phyloP scores from a whole-genome alignment of 2,888 invertebrate genomes.

The Plebejus anna region DNA sequence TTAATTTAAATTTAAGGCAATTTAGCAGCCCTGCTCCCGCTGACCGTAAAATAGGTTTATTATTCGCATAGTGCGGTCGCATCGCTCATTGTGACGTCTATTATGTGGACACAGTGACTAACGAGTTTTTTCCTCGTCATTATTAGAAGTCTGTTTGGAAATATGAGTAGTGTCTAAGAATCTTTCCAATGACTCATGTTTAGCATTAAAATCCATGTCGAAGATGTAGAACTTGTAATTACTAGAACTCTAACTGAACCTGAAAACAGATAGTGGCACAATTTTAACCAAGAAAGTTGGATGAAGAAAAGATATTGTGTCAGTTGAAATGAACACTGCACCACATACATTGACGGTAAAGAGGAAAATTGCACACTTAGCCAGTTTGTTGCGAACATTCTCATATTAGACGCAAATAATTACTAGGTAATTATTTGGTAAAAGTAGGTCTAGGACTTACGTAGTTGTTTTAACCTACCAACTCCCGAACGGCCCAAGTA shows the following conservation, averaged over 20 bases:
- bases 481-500: no score
- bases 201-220: background rate
- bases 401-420: no score
- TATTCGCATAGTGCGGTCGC: constrained; percentile 53
- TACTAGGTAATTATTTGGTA: no score
- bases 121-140: constrained; percentile 33
- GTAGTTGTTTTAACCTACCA: no score
- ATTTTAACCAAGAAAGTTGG: no score
- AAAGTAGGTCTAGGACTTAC: no score
- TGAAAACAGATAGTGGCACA: background rate
- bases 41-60: constrained; percentile 73
- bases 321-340: no score
- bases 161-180: constrained; percentile 11
- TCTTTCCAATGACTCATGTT: background rate
- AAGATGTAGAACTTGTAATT: constrained; percentile 26
- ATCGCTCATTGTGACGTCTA: constrained; percentile 56
- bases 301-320: no score
- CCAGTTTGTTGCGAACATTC: no score
- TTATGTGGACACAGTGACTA: constrained; percentile 42
- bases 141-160: constrained; percentile 14
- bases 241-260: background rate
- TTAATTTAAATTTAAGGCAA: constrained; percentile 80
- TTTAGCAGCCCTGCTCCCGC: constrained; percentile 65
- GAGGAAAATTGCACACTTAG: no score
- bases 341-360: no score